Percentiles rank a stretch among this genome's conserved stretches.
Conservation (phyloP, 2,113 vertebrate species). For the Dromaius novaehollandiae region DNA sequence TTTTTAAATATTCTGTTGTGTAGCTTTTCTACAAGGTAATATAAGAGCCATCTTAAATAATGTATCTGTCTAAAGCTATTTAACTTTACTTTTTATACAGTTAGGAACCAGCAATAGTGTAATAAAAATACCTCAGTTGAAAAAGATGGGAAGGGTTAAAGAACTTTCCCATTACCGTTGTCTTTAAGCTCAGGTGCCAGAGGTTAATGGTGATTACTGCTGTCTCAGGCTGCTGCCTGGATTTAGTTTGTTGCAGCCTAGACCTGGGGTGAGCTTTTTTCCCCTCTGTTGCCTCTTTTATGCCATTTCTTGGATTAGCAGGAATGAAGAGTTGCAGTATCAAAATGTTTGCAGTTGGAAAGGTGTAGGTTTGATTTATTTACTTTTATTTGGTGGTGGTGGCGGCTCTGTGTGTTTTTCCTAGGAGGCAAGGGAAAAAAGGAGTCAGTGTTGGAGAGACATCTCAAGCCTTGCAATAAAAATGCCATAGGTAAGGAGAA, state of each 20-base stretch:
- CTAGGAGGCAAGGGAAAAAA: background rate
- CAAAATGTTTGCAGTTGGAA: background rate
- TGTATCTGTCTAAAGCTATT: background rate
- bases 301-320: background rate
- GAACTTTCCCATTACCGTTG: background rate
- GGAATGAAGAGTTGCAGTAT: background rate
- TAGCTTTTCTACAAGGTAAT: background rate
- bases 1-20: background rate
- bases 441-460: background rate
- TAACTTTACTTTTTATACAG: background rate
- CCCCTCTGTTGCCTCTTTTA: background rate
- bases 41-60: background rate
- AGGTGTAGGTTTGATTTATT: background rate
- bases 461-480: background rate
- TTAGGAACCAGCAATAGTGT: background rate
- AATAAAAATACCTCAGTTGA: background rate
- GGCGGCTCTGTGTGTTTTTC: background rate
- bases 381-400: background rate
- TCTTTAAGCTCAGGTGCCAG: background rate
- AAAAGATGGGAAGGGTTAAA: background rate
- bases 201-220: background rate
- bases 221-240: background rate
- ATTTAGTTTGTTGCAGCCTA: background rate
- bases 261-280: background rate
- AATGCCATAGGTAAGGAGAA: background rate